Evolutionary conservation across 2,888 invertebrate genomes (phyloP), one percentile per base, ranked within the genome.

Genomic region (Hemaris fuciformis): DNA sequence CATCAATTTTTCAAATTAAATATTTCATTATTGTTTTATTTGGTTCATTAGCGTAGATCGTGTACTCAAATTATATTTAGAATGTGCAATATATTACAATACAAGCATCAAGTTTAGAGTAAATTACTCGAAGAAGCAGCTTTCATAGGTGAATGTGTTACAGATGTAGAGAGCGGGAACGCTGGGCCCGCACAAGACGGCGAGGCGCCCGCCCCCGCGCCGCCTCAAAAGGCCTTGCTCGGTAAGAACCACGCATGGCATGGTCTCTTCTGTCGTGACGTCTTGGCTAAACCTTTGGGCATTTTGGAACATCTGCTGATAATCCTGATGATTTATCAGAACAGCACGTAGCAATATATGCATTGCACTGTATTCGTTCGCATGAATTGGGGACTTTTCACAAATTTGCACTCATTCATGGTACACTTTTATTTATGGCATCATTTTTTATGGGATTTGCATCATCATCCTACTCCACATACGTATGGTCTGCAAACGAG

Each of bases 91-190:
- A 7, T 7, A 27, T 27, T 7, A 7, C 27, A 7, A 1, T 7
- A 27, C 7, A 27, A 13, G 3, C 38, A 38, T n/a, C 38, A n/a
- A 38, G 38, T n/a, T 6, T 8, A 10, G 1, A 8, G 31, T 31
- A 31, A 6, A 6, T 4, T 38, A n/a, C 22, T 3, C n/a, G 6
- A 22, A 3, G 57, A 20, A 23, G 23, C 22, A 22, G 25, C 45
- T 34, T 22, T 20, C 45, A 57, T 38, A 5, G 7, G 15, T 41
- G 15, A 23, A 10, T 57, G 23, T 61, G 46, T 89, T 89, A 60
- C 89, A 89, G 89, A 89, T 88, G 74, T 89, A 85, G 89, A 89
- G 70, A 66, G 70, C 74, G 84, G 83, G 64, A 79, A 76, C 65
- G 73, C 74, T 41, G 76, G 67, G 63, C 57, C 74, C 60, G 71